These are phyloP conservation scores for Orchesella flavescens DNA, from an alignment of 2,888 invertebrate genomes.

Conservation along the genomic window DNA sequence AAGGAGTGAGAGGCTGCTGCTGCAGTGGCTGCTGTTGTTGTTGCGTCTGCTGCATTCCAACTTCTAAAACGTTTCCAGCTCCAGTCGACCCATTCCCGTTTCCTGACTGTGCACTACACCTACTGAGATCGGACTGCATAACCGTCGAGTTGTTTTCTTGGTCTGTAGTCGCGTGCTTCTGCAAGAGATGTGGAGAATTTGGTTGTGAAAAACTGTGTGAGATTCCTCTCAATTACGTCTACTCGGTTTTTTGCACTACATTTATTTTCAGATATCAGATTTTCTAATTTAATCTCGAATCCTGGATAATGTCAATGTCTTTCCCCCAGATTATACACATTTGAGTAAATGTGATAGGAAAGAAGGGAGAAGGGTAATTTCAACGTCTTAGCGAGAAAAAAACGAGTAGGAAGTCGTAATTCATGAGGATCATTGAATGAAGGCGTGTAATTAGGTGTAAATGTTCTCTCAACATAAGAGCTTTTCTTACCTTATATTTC, in stretches of 20 bases:
- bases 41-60: conserved; percentile 24
- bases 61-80: neutral
- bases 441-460: neutral
- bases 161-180: conserved; percentile 56
- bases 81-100: conserved; percentile 46
- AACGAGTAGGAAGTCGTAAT: neutral
- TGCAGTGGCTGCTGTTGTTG: conserved; percentile 16
- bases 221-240: neutral
- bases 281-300: too few relatives aligned
- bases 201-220: neutral
- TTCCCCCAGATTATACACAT: too few relatives aligned
- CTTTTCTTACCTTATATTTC: conserved; percentile 50
- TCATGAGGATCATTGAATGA: neutral
- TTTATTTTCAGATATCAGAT: too few relatives aligned
- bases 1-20: conserved; percentile 39
- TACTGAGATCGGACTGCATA: conserved; percentile 61
- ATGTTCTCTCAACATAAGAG: neutral
- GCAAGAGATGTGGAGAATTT: conserved; percentile 37
- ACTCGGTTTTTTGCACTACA: neutral
- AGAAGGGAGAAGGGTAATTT: too few relatives aligned
- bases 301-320: too few relatives aligned
- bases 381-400: too few relatives aligned
- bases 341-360: too few relatives aligned
- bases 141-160: conserved; percentile 55
- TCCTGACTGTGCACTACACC: conserved; percentile 60